Evolutionary conservation across 64 coral and sea anemone genomes (phyloP), one percentile per base, ranked within the genome.

Genomic region (Cladopsammia gracilis): DNA sequence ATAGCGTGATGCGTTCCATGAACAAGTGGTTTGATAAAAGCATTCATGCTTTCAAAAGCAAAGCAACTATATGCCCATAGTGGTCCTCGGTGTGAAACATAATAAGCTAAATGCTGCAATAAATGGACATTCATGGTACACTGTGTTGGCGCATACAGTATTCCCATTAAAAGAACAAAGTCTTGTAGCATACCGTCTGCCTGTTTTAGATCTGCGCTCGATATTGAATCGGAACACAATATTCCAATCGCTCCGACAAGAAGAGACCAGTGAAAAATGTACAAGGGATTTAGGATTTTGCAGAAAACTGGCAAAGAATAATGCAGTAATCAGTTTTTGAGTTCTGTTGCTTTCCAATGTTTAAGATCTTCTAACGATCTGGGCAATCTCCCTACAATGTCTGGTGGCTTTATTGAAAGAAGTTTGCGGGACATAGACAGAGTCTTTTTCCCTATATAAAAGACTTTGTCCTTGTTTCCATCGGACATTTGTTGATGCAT

Each of bases 321-420:
- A 67, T 92, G 81, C 44, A 86, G 71, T 61, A 86, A 26, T 71
- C 90, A 92, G 69, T 92, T 92, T 62, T 92, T 92, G 3, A 92
- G 70, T 85, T 92, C 90, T 18, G 85, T 93, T 59, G 91, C 91
- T 93, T 93, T 93, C 91, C 91, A 93, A 61, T 93, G 77, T 60
- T 70, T 77, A 23, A 77, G 62, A 26, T 93, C 71, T 16, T 71
- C 85, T 72, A 82, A 51, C 48, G 85, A 46, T 44, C 83, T 73
- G 42, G 84, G 92, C 25, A 88, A 48, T 50, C 75, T 58, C 13
- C 84, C 91, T 25, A 80, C 77, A 20, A 70, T 93, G 68, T 87
- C 91, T 76, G 91, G 91, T 51, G 91, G 84, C 87, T 76, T 93
- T 57, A 93, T 88, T 52, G 83, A 75, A 65, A 87, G 73, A 68